Conservation (phyloP, 2,797 vertebrate genomes). For the Pangasius mekongensis region DNA sequence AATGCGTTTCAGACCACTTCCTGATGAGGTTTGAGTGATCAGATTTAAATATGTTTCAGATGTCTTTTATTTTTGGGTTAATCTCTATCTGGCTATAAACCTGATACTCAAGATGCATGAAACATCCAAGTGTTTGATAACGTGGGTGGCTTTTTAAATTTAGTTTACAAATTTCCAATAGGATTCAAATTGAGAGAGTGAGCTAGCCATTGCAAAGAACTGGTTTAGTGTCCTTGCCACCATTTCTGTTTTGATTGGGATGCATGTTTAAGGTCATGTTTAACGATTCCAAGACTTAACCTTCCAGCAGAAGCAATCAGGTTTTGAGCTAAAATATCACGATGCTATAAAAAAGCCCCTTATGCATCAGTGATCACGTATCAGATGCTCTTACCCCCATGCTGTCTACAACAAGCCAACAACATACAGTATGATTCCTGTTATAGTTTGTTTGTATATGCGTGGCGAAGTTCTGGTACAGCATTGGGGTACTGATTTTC, state of each 20-base stretch:
- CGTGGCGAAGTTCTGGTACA: not conserved
- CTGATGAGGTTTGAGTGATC: not conserved
- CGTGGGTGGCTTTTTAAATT: not conserved
- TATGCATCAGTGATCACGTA: not conserved
- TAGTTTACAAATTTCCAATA: not conserved
- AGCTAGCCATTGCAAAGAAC: not conserved
- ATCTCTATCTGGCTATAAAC: not conserved
- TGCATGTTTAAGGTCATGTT: not conserved
- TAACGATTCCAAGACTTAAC: not conserved
- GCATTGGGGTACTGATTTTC: not conserved
- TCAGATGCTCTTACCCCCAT: not conserved
- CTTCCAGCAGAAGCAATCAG: not conserved
- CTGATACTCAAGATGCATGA: not conserved
- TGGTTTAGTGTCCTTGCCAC: not conserved
- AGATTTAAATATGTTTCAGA: not conserved
- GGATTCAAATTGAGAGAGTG: not conserved
- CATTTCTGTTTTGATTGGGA: not conserved
- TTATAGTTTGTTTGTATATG: not conserved
- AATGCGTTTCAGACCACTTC: not conserved
- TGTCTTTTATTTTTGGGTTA: not conserved
- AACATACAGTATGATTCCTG: not conserved
- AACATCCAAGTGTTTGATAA: not conserved
- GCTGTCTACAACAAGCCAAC: not conserved
- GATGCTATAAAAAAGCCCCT: not conserved
- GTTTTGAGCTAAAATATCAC: not conserved